phyloP scores from a whole-genome alignment of 2,888 invertebrate species.

The Chrysina gloriosa region DNA sequence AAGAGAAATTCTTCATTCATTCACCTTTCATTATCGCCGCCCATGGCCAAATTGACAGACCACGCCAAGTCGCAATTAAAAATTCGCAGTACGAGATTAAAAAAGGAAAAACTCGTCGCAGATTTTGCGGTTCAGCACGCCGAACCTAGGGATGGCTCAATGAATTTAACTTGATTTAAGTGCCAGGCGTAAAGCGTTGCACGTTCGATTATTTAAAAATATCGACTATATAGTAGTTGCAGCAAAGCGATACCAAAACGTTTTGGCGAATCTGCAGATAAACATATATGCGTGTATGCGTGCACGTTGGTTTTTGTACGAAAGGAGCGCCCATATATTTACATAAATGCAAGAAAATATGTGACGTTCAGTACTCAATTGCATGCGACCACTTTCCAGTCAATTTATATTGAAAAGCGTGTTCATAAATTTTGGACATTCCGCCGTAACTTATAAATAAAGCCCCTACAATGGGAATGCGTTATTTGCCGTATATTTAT shows the following conservation, averaged over 20 bases:
- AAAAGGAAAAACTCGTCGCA: background rate
- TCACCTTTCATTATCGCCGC: slow-evolving; percentile 8
- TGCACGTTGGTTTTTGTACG: background rate
- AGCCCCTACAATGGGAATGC: slow-evolving; percentile 19
- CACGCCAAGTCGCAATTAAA: background rate
- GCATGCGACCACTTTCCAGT: slow-evolving; percentile 31
- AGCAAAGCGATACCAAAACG: background rate
- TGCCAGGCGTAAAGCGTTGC: background rate
- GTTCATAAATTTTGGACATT: slow-evolving; percentile 41
- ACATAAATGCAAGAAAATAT: slow-evolving; percentile 37
- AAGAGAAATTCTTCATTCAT: slow-evolving; percentile 5
- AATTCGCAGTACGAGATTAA: background rate
- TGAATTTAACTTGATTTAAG: background rate
- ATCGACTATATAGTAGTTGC: background rate
- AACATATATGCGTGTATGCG: background rate
- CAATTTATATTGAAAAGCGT: slow-evolving; percentile 40
- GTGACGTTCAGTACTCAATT: slow-evolving; percentile 33
- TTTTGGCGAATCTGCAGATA: slow-evolving; percentile 7
- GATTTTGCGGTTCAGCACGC: background rate
- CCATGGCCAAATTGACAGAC: slow-evolving; percentile 1
- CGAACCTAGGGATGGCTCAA: background rate
- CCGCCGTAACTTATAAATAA: slow-evolving; percentile 26
- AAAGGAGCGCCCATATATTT: slow-evolving; percentile 32
- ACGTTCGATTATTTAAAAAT: background rate
- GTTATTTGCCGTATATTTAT: slow-evolving; percentile 32